These are phyloP conservation scores for Ceyx margarethae DNA, from an alignment of 2,113 vertebrate genomes.

Conservation along the genomic window DNA sequence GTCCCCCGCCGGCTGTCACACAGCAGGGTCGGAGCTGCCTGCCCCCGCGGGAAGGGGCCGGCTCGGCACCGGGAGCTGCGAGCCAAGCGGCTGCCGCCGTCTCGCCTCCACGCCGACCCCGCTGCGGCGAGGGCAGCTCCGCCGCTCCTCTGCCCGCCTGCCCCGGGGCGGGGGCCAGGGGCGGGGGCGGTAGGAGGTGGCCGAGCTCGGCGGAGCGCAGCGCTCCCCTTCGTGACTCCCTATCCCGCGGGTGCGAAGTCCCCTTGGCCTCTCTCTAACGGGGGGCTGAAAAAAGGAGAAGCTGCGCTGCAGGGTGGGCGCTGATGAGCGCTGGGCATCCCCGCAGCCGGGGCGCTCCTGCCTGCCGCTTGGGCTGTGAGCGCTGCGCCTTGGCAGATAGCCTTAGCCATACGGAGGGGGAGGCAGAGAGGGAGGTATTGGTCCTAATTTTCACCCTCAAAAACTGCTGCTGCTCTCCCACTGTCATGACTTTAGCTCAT, in stretches of 20 bases:
- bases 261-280: not conserved
- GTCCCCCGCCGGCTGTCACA: slow-evolving; percentile 39
- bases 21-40: not conserved
- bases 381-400: not conserved
- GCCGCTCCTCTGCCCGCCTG: not conserved
- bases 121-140: not conserved
- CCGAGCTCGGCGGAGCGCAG: not conserved
- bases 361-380: not conserved
- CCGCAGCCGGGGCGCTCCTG: not conserved
- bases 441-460: not conserved
- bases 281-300: not conserved
- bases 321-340: not conserved
- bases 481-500: not conserved
- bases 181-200: not conserved
- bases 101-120: not conserved
- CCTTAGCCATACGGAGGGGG: not conserved
- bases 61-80: not conserved
- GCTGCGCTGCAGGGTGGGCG: not conserved
- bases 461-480: not conserved
- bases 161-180: too few species aligned
- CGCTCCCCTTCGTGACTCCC: not conserved
- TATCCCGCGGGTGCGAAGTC: not conserved
- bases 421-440: not conserved
- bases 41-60: not conserved
- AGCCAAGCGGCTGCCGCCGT: not conserved